Base-by-base conservation (phyloP, 2,888 invertebrate species). In the Prosapia bicincta region DNA sequence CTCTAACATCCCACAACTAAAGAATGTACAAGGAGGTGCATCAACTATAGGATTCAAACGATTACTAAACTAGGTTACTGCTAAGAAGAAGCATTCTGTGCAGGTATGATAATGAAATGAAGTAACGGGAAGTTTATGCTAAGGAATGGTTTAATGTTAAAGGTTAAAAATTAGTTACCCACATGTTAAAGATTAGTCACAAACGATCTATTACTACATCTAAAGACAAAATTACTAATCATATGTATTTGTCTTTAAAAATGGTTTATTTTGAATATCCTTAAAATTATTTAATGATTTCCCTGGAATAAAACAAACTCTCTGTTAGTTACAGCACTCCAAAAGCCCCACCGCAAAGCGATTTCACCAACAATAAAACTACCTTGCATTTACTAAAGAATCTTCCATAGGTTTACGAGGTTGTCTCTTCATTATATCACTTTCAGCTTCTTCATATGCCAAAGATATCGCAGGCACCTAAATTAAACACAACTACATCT, bases 371-470 rank as follows among this genome's bases (percentile, higher is more conserved):
- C 73, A 25, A 73, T 26, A 38, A 26, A 78, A 78, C 80, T 90
- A 95, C 94, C 96, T 95, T 91, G 93, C 93, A 87, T 96, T 96
- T 87, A 97, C 96, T 86, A 97, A 92, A 89, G 95, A 95, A 90
- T 96, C 96, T 84, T 89, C 89, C 87, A 90, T 90, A 82, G 96
- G 95, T 86, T 96, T 93, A 87, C 96, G 91, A 83, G 96, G 96
- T 82, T 91, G 91, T 83, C 95, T 90, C 91, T 95, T 96, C 96
- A 96, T 96, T 85, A 96, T 96, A 89, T 96, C 96, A 81, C 93
- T 91, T 87, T 96, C 96, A 79, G 96, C 94, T 84, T 90, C 89
- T 88, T 96, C 96, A 87, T 96, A 96, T 83, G 96, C 95, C 85
- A 96, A 89, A 81, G 96, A 95, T 86, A 96, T 96, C 83, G 96